phyloP scores from a whole-genome alignment of 2,888 invertebrate genomes.

The Epirrhoe alternata region DNA sequence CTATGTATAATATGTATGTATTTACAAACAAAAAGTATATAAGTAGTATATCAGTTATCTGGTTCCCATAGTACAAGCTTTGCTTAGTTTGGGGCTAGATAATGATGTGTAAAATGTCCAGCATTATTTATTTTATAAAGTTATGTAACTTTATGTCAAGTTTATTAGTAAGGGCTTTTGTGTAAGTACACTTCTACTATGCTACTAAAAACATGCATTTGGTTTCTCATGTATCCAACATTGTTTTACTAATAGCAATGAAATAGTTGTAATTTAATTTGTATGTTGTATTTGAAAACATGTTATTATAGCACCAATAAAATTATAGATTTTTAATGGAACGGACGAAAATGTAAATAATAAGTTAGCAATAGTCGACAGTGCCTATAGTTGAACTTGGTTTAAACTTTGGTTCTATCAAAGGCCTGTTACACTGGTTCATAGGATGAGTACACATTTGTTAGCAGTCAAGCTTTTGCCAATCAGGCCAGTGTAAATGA shows the following conservation, averaged over 20 bases:
- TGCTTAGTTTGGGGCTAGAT: too few species aligned
- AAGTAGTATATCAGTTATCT: too few species aligned
- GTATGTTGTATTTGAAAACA: slow-evolving; percentile 25
- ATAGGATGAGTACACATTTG: slow-evolving; percentile 4
- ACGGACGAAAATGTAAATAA: slow-evolving; percentile 55
- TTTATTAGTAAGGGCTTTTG: too few species aligned
- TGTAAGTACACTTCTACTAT: too few species aligned
- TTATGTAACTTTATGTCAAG: too few species aligned
- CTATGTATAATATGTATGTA: too few species aligned
- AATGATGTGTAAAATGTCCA: too few species aligned
- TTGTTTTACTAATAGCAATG: slow-evolving; percentile 22
- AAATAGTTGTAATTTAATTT: slow-evolving; percentile 17
- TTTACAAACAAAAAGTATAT: too few species aligned
- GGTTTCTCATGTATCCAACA: slow-evolving; percentile 9
- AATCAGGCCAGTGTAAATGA: slow-evolving; percentile 25
- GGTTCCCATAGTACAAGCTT: too few species aligned
- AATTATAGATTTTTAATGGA: slow-evolving; percentile 41
- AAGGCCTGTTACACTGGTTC: slow-evolving; percentile 33
- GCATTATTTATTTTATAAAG: too few species aligned
- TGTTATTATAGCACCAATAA: slow-evolving; percentile 30
- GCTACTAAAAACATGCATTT: background rate
- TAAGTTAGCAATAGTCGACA: slow-evolving; percentile 55
- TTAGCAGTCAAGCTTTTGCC: slow-evolving; percentile 19
- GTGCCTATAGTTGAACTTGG: slow-evolving; percentile 54
- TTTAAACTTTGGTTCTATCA: slow-evolving; percentile 16